Conservation (phyloP, 2,797 vertebrate genomes). For the Cephalopachus bancanus region DNA sequence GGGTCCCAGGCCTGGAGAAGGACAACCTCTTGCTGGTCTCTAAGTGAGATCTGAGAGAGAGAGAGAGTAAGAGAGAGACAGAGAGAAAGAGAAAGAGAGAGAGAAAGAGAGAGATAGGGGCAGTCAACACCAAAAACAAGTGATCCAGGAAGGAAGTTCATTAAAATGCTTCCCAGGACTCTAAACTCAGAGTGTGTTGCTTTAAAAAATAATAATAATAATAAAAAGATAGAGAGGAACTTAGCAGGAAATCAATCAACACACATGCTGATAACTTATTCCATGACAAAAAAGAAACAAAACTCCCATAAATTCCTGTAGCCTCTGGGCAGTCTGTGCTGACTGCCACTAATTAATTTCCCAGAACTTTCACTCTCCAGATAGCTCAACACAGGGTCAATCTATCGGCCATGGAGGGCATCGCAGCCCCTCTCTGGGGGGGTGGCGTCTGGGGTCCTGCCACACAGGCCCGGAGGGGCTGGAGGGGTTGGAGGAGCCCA, state of each 20-base stretch:
- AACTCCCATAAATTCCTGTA: constrained; percentile 83
- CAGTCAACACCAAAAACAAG: not conserved
- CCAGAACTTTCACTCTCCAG: constrained; percentile 86
- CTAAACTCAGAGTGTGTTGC: constrained; percentile 33
- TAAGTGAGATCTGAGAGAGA: not conserved
- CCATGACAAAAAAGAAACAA: constrained; percentile 85
- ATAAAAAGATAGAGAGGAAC: constrained; percentile 78
- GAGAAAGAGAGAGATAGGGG: not conserved
- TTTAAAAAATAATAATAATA: not conserved
- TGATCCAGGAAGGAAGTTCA: constrained; percentile 33
- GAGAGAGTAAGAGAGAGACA: not conserved
- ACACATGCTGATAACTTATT: constrained; percentile 86
- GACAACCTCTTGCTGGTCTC: not conserved
- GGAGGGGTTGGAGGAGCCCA: not conserved
- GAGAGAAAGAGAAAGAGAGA: not conserved
- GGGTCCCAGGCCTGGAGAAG: not conserved
- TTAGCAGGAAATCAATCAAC: constrained; percentile 87
- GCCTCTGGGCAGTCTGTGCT: constrained; percentile 87
- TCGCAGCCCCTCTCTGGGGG: not conserved
- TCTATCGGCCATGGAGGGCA: constrained; percentile 62
- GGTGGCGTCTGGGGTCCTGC: not conserved
- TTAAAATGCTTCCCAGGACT: constrained; percentile 75
- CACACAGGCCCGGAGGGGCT: not conserved
- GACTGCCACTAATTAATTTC: constrained; percentile 89
- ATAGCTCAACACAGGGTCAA: constrained; percentile 83